Evolutionary conservation across 2,888 invertebrate species (phyloP), one percentile per base, ranked within the genome.

Genomic region (Fissipunctia ypsillon): DNA sequence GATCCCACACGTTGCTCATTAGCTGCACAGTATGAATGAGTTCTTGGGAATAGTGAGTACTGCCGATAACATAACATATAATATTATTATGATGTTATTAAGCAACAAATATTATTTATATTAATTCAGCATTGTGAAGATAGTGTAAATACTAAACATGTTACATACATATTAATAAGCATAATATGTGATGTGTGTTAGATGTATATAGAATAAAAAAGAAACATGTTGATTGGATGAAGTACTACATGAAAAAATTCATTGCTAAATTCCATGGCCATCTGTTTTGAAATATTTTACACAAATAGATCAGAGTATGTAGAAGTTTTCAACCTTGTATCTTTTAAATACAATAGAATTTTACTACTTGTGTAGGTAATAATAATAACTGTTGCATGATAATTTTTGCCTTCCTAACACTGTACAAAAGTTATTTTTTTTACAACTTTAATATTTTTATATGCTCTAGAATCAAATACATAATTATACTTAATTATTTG

Each of bases 21-120:
- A 91, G 96, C 96, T 69, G 96, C 96, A 87, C 93, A 94, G 93
- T 96, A 96, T 84, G 95, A 95, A 94, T 95, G 94, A 88, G 94
- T 91, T 93, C 96, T 93, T 83, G 96, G 96, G 91, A 91, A 96
- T 84, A 94, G 91, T 87, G 95, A 92, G 88, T 94, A 93, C 95
- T 96, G 95, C 89, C 88, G 90, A 94, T 92, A 91, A 93, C 84
- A 91, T 80, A 75, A 91, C 73, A 90, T 25, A 50, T n/a, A 77
- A 78, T 73, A 83, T 89, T 87, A 84, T 84, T 83, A 84, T 85
- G 83, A 86, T 61, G 69, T 88, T 88, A 88, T 57, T 83, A 84
- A 71, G 80, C 78, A 76, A 70, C 41, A 70, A 54, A 78, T 73
- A 57, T 52, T 70, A 71, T 50, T 56, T 22, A 43, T 54, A 63